Percentiles rank a stretch among this genome's conserved stretches.
Conservation (phyloP, 2,888 invertebrate genomes). For the Drosophila anceps region DNA sequence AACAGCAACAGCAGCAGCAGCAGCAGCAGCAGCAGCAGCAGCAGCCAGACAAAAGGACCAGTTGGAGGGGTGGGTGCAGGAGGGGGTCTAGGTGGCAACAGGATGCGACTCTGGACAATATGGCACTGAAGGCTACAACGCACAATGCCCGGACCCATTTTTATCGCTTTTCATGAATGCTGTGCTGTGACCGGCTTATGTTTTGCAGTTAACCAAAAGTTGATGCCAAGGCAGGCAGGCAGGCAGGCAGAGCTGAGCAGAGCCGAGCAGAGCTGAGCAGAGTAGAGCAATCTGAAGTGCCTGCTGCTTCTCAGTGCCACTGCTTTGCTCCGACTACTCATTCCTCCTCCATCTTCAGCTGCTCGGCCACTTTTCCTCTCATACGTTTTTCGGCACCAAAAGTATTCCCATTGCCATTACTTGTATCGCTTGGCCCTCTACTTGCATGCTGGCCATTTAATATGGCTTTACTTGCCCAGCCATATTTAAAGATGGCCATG, state of each 20-base stretch:
- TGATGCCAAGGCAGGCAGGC: slow-evolving; percentile 32
- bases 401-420: slow-evolving; percentile 60
- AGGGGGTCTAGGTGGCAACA: slow-evolving; percentile 10
- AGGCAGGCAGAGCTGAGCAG: not conserved
- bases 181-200: slow-evolving; percentile 68
- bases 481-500: slow-evolving; percentile 21
- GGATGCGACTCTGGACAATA: slow-evolving; percentile 65
- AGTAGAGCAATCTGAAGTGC: slow-evolving; percentile 46
- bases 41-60: slow-evolving; percentile 61
- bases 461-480: slow-evolving; percentile 60
- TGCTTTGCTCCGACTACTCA: not conserved
- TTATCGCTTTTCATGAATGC: slow-evolving; percentile 78
- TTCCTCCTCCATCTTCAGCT: not conserved
- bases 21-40: slow-evolving; percentile 10
- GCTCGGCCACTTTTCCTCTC: not conserved
- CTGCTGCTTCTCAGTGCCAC: slow-evolving; percentile 23
- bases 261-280: slow-evolving; percentile 16
- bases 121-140: slow-evolving; percentile 51
- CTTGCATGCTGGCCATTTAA: slow-evolving; percentile 59
- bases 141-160: slow-evolving; percentile 74
- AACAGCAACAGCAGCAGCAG: no score
- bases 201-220: slow-evolving; percentile 76
- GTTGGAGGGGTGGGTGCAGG: slow-evolving; percentile 5
- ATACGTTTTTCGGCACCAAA: slow-evolving; percentile 25
- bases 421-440: slow-evolving; percentile 45